Evolutionary conservation across 1,140 invertebrate genomes (phyloP).

Genomic region (Paraescarpia echinospica): DNA sequence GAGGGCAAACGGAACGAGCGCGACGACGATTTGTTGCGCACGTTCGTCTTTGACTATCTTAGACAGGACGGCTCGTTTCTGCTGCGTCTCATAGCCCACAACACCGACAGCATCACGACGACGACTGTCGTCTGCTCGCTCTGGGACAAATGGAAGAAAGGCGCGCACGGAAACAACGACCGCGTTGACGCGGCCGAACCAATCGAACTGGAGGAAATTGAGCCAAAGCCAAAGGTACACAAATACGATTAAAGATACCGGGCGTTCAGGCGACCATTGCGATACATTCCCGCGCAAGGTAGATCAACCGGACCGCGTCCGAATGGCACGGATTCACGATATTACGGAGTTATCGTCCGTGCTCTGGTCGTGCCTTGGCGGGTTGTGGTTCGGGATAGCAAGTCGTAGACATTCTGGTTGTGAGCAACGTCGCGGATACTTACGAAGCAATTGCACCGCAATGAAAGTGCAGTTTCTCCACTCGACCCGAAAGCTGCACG

Average conservation of each 20-base stretch:
- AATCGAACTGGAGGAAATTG: not conserved
- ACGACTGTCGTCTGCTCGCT: conserved; percentile 37
- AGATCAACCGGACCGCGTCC: not conserved
- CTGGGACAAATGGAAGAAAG: conserved; percentile 25
- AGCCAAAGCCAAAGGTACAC: not conserved
- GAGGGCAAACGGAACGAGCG: not conserved
- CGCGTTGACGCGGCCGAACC: not conserved
- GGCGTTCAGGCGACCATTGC: not conserved
- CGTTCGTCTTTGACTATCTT: conserved; percentile 30
- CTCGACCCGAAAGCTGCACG: not conserved
- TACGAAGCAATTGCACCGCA: not conserved
- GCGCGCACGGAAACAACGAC: not conserved
- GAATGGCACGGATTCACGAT: not conserved
- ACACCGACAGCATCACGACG: conserved; percentile 52
- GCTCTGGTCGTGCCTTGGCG: not conserved
- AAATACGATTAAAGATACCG: not conserved
- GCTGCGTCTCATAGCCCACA: conserved; percentile 37
- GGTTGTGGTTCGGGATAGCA: not conserved
- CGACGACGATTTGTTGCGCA: not conserved
- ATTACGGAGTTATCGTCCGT: not conserved
- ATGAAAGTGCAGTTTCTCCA: not conserved
- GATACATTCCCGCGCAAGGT: not conserved
- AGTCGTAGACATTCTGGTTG: not conserved
- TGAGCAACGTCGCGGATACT: not conserved
- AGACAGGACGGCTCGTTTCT: conserved; percentile 36